Evolutionary conservation across 2,888 invertebrate genomes (phyloP).

Genomic region (Parochlus steinenii): DNA sequence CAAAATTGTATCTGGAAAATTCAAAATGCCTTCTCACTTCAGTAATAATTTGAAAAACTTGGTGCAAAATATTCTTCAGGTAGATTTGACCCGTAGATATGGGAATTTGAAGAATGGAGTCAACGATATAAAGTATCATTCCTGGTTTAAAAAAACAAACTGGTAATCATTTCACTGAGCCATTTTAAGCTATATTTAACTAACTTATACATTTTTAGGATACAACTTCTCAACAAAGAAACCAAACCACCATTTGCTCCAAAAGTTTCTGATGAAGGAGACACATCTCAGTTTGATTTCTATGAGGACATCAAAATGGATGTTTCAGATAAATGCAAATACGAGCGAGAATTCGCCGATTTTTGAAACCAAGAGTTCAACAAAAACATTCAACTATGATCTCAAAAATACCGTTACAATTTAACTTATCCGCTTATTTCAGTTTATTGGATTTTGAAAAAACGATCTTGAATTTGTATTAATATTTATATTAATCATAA

Average conservation of each 20-base stretch:
- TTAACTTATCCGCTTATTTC: no score
- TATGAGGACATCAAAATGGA: conserved; percentile 39
- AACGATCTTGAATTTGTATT: no score
- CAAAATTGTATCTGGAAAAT: conserved; percentile 83
- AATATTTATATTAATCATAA: no score
- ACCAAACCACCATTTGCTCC: conserved; percentile 46
- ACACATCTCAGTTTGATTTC: conserved; percentile 55
- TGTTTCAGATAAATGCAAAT: conserved; percentile 35
- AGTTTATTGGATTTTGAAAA: no score
- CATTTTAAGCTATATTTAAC: no score
- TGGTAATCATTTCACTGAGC: no score
- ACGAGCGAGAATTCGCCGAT: conserved; percentile 44
- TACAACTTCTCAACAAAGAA: conserved; percentile 59
- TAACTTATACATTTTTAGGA: no score
- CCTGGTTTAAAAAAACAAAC: conserved; percentile 68
- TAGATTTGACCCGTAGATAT: conserved; percentile 60
- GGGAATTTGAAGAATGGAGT: conserved; percentile 76
- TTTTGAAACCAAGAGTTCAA: no score
- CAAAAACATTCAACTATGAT: no score
- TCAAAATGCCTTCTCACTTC: conserved; percentile 71
- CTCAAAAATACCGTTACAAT: no score
- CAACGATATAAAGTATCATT: conserved; percentile 75
- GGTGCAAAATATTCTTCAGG: conserved; percentile 66
- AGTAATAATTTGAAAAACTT: conserved; percentile 68
- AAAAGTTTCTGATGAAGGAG: conserved; percentile 35